Evolutionary conservation across 1,140 invertebrate genomes (phyloP).

Genomic region (Drosophila takahashii): DNA sequence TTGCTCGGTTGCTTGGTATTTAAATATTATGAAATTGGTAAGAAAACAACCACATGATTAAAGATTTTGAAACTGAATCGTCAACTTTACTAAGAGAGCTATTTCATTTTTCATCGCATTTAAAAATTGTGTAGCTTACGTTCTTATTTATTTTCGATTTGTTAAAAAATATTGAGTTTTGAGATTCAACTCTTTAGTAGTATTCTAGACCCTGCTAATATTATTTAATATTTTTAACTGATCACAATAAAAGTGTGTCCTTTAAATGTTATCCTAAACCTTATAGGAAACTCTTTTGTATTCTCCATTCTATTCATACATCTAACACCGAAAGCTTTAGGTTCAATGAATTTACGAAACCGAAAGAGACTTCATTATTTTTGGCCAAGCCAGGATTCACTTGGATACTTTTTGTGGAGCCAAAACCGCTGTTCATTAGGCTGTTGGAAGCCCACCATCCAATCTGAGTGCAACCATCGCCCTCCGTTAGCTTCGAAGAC

Average conservation of each 20-base stretch:
- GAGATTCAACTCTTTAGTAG: too few species aligned
- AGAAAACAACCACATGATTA: neutral
- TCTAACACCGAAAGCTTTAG: constrained; percentile 2
- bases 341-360: constrained; percentile 13
- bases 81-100: too few species aligned
- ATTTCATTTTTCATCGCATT: too few species aligned
- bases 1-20: neutral
- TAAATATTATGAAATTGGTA: constrained; percentile 47
- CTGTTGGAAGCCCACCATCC: constrained; percentile 6
- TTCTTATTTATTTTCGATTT: too few species aligned
- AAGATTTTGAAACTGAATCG: too few species aligned
- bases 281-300: too few species aligned
- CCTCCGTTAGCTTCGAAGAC: neutral
- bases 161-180: too few species aligned
- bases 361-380: constrained; percentile 4
- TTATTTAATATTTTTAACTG: too few species aligned
- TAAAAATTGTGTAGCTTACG: too few species aligned
- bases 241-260: too few species aligned
- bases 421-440: constrained; percentile 47
- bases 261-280: too few species aligned
- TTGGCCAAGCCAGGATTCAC: neutral
- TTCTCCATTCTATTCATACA: neutral
- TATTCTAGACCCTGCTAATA: too few species aligned
- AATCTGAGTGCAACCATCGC: neutral
- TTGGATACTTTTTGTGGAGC: constrained; percentile 7